Percentiles rank a stretch among this genome's conserved stretches.
These are phyloP conservation scores for Cottus gobio DNA, from an alignment of 2,113 vertebrate genomes.

Conservation along the genomic window DNA sequence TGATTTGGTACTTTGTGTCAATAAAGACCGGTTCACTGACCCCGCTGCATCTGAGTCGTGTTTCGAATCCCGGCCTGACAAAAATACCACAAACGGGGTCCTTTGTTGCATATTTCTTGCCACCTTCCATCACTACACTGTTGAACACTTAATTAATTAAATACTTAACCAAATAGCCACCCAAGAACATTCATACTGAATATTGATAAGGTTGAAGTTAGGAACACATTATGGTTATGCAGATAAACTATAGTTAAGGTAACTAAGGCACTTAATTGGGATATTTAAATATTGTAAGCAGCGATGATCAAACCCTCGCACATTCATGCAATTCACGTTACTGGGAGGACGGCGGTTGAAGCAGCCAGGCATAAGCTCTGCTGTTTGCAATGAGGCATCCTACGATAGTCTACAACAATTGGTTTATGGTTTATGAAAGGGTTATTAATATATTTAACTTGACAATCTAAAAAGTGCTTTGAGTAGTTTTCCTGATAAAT, in stretches of 20 bases:
- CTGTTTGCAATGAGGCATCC: too few species aligned
- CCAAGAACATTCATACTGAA: not conserved
- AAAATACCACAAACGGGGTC: not conserved
- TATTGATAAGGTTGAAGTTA: not conserved
- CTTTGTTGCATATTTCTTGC: not conserved
- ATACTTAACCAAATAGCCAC: not conserved
- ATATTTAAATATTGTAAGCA: not conserved
- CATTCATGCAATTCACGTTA: too few species aligned
- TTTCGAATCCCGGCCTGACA: too few species aligned
- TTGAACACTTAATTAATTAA: too few species aligned
- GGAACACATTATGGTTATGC: not conserved
- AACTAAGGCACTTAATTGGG: not conserved
- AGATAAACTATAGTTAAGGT: not conserved
- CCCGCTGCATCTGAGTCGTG: too few species aligned
- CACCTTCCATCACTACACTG: not conserved
- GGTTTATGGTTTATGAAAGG: not conserved
- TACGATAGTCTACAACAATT: not conserved
- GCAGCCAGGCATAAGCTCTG: too few species aligned
- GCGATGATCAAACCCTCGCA: too few species aligned
- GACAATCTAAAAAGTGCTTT: not conserved
- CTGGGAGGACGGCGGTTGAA: too few species aligned
- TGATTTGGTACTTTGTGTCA: too few species aligned
- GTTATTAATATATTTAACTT: not conserved
- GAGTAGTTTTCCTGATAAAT: not conserved
- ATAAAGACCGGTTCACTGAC: too few species aligned